Evolutionary conservation across 2,888 invertebrate species (phyloP), one percentile per base, ranked within the genome.

Genomic region (Exocentrus adspersus): DNA sequence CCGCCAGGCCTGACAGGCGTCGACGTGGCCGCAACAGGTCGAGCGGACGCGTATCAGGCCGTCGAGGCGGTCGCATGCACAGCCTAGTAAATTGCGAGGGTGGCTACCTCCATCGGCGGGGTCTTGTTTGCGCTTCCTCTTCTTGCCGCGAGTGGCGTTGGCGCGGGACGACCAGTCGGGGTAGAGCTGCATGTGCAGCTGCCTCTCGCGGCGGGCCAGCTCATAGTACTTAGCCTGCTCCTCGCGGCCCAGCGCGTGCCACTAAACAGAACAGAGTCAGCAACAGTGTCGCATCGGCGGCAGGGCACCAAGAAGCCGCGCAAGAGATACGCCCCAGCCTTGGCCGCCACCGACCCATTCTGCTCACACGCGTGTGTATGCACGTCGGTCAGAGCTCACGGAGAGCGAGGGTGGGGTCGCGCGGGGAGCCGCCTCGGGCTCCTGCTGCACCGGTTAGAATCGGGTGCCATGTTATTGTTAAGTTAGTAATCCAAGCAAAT

Each of bases 201-300:
- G 97, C 85, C 98, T 92, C 89, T 99, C 99, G 89, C 97, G 96
- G 84, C 98, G 90, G 85, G 98, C 98, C 92, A 98, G 96, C 90
- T 98, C 98, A 90, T 98, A 99, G 92, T 99, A 99, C 89, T 98
- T 98, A 87, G 97, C 95, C 89, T 99, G 99, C 89, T 99, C 98
- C 88, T 97, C 97, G 86, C 98, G 93, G 86, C 96, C 95, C 89
- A 99, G 91, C 85, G 97, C 96, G 90, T 99, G 99, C 99, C 99
- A 99, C 97, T 98, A 87, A 86, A 84, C 80, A 81, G 63, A 80
- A 78, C 73, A 80, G 70, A 78, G 74, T 79, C 77, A 80, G 76
- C 76, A 77, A n/a, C 72, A 63, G 68, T 75, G 70, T 72, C 72
- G 74, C 67, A 74, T 75, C 72, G 86, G 84, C 75, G 73, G 84